These are phyloP conservation scores for Mythimna pallens DNA, from an alignment of 2,888 invertebrate genomes.

Conservation along the genomic window DNA sequence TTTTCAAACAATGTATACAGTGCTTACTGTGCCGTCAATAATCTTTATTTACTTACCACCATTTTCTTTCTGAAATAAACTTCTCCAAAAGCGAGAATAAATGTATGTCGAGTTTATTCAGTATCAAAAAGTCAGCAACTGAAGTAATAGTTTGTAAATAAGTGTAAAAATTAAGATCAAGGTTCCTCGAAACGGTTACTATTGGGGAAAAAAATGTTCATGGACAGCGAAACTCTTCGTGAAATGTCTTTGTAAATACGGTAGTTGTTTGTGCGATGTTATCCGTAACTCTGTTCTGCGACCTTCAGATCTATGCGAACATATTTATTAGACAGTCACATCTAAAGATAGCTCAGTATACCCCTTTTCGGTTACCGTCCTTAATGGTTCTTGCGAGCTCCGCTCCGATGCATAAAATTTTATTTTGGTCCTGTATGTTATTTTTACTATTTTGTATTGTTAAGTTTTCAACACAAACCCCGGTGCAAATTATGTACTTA, in stretches of 20 bases:
- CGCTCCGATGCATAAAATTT: constrained; percentile 4
- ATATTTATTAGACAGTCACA: constrained; percentile 40
- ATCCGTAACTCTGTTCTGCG: constrained; percentile 11
- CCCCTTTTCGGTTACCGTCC: constrained; percentile 28
- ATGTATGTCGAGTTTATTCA: constrained; percentile 38
- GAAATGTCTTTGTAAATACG: constrained; percentile 25
- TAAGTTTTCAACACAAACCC: no score
- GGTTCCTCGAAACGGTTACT: constrained; percentile 35
- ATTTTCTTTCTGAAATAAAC: background rate
- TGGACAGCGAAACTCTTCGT: constrained; percentile 24
- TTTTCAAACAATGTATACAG: no score
- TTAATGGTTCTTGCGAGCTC: constrained; percentile 5
- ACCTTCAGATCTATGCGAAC: constrained; percentile 43
- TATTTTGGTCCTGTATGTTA: constrained; percentile 10
- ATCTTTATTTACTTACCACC: background rate
- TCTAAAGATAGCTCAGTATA: constrained; percentile 40
- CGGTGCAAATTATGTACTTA: background rate
- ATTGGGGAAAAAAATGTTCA: constrained; percentile 46
- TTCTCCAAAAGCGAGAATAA: constrained; percentile 5
- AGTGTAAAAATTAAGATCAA: constrained; percentile 54
- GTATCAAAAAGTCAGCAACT: constrained; percentile 21
- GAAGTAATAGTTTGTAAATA: constrained; percentile 38
- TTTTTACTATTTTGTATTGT: background rate
- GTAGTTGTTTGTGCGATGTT: constrained; percentile 9
- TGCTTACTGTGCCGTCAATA: background rate